phyloP scores from a whole-genome alignment of 23 tunicate species.

The Halocynthia aurantium region DNA sequence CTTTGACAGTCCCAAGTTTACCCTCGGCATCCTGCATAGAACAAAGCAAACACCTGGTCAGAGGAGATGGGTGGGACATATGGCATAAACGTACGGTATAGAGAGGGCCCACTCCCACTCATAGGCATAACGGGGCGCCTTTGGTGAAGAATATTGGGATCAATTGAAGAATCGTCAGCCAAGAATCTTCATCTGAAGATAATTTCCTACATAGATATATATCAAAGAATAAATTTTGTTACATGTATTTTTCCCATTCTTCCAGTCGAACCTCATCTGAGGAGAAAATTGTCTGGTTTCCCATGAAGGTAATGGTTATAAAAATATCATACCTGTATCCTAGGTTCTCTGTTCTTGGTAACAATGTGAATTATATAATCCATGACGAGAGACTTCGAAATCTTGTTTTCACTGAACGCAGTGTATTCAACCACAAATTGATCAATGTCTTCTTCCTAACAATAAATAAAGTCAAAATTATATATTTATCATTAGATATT shows the following conservation, averaged over 20 bases:
- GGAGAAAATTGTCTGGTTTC: background rate
- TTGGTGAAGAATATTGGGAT: too few relatives aligned
- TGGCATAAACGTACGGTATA: background rate
- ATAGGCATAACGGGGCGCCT: too few relatives aligned
- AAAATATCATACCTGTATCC: slow-evolving; percentile 52
- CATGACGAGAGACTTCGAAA: slow-evolving; percentile 61
- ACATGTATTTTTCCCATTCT: too few relatives aligned
- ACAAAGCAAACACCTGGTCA: background rate
- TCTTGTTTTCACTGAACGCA: slow-evolving; percentile 85
- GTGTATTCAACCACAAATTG: slow-evolving; percentile 62
- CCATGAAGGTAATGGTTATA: background rate
- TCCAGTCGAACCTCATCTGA: background rate
- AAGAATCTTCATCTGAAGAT: too few relatives aligned
- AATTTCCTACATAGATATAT: too few relatives aligned
- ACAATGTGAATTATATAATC: slow-evolving; percentile 61
- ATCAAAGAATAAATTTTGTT: too few relatives aligned
- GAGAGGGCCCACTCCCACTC: background rate
- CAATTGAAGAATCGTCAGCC: too few relatives aligned
- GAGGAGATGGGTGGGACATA: background rate
- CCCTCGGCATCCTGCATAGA: slow-evolving; percentile 62
- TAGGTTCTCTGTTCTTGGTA: slow-evolving; percentile 74
- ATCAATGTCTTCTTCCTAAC: slow-evolving; percentile 80
- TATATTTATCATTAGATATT: background rate
- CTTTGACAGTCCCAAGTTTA: slow-evolving; percentile 30
- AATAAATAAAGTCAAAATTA: background rate